Percentiles rank a stretch among this genome's conserved stretches.
Conservation (phyloP, 2,797 vertebrate species). For the Melanotaenia boesemani region DNA sequence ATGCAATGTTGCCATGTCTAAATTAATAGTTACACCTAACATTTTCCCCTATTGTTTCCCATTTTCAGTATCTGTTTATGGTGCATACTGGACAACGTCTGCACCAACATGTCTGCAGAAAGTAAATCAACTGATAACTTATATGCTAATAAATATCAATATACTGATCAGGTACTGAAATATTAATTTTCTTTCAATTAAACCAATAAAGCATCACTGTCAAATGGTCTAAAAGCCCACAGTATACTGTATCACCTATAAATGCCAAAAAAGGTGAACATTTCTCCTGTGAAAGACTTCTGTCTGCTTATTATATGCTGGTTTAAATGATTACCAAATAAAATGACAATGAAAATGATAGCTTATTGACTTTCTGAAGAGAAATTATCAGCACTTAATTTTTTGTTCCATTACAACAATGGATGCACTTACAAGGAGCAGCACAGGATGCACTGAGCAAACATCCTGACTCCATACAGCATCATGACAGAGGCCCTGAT, state of each 20-base stretch:
- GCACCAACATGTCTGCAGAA: too few species aligned
- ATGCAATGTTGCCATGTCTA: too few species aligned
- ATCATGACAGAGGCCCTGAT: neutral
- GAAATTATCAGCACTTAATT: neutral
- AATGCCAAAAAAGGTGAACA: neutral
- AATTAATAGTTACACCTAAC: too few species aligned
- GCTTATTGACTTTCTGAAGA: neutral
- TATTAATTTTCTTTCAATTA: neutral
- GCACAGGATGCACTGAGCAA: neutral
- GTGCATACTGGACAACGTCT: too few species aligned
- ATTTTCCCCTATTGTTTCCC: too few species aligned
- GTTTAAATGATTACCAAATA: neutral
- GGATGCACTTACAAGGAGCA: neutral
- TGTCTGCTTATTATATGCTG: neutral
- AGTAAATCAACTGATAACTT: neutral
- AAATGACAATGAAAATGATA: neutral
- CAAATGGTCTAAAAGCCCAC: neutral
- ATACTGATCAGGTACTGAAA: neutral
- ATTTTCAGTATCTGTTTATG: too few species aligned
- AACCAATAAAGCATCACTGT: neutral
- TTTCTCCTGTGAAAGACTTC: neutral
- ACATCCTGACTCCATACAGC: constrained; percentile 8
- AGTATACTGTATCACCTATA: neutral
- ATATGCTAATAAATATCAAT: neutral
- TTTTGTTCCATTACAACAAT: neutral